phyloP scores from a whole-genome alignment of 2,113 vertebrate genomes.

The Desmodus rotundus region DNA sequence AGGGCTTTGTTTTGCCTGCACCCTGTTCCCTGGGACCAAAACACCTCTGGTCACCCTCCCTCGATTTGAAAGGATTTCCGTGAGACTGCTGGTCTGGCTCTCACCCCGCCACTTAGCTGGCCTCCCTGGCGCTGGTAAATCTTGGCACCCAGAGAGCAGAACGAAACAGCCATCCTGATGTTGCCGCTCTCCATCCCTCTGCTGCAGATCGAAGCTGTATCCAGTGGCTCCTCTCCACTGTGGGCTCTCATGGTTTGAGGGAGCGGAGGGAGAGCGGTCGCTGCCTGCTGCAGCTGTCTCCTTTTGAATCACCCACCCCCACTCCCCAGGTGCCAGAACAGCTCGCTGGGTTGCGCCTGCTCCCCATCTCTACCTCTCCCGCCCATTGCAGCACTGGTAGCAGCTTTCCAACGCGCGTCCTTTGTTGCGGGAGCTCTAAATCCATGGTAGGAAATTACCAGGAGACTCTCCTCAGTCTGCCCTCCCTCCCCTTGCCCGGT shows the following conservation, averaged over 20 bases:
- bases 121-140: not conserved
- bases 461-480: slow-evolving; percentile 65
- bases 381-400: not conserved
- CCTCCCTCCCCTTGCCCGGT: slow-evolving; percentile 57
- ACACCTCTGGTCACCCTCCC: not conserved
- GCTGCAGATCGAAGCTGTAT: slow-evolving; percentile 20
- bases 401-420: slow-evolving; percentile 57
- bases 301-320: slow-evolving; percentile 37
- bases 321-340: slow-evolving; percentile 54
- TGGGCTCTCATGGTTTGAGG: slow-evolving; percentile 20
- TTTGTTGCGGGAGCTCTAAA: slow-evolving; percentile 70
- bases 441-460: slow-evolving; percentile 72
- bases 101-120: rapidly evolving
- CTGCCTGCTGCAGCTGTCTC: slow-evolving; percentile 70
- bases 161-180: not conserved
- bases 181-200: not conserved
- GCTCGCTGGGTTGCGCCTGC: slow-evolving; percentile 27
- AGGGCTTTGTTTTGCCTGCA: not conserved
- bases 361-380: slow-evolving; percentile 29
- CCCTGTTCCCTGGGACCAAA: not conserved
- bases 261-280: not conserved
- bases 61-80: not conserved
- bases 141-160: slow-evolving; percentile 11
- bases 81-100: not conserved
- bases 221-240: slow-evolving; percentile 29